Evolutionary conservation across 1,140 invertebrate genomes (phyloP).

Genomic region (Tribolium castaneum): DNA sequence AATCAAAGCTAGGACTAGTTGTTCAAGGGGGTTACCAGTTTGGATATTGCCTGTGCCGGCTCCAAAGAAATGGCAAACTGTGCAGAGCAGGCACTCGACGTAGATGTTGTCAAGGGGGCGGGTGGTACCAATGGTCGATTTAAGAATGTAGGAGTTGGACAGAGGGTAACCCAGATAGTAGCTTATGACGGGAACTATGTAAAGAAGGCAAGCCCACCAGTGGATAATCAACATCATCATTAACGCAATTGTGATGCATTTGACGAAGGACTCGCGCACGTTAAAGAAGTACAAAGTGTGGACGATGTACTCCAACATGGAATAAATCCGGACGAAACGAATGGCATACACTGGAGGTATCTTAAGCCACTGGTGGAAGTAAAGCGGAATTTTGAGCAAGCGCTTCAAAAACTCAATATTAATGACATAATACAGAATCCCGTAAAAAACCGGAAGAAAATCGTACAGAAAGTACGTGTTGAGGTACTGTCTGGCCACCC

Average conservation of each 20-base stretch:
- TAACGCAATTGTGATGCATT: constrained; percentile 26
- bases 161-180: background rate
- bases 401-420: background rate
- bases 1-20: constrained; percentile 10
- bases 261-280: constrained; percentile 13
- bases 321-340: background rate
- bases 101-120: constrained; percentile 3
- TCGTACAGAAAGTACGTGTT: constrained; percentile 43
- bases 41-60: background rate
- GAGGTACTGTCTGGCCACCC: constrained; percentile 36
- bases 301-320: constrained; percentile 30
- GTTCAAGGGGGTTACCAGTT: constrained; percentile 12
- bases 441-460: constrained; percentile 3
- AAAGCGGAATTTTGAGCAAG: background rate
- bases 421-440: background rate
- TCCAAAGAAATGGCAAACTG: constrained; percentile 41
- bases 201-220: constrained; percentile 43
- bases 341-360: background rate
- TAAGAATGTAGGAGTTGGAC: constrained; percentile 22
- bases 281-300: constrained; percentile 9
- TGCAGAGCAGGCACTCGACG: constrained; percentile 20
- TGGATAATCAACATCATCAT: constrained; percentile 28
- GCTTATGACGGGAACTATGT: constrained; percentile 8
- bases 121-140: background rate
- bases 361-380: background rate